Evolutionary conservation across 2,888 invertebrate genomes (phyloP), one percentile per base, ranked within the genome.

Genomic region (Mythimna vitellina): DNA sequence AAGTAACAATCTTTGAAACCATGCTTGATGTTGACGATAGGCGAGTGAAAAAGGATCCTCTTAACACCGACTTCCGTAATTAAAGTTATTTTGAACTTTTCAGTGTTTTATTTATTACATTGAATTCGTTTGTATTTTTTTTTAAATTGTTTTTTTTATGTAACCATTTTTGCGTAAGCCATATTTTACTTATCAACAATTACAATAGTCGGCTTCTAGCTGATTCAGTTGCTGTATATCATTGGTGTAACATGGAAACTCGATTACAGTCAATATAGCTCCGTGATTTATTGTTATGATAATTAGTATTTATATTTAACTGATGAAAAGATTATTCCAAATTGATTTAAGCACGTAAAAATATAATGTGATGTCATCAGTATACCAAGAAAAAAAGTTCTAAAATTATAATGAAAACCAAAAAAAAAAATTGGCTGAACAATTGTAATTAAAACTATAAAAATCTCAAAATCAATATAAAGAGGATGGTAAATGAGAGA

Each of bases 201-300:
- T 4, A 42, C 5, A 51, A 46, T 25, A 4, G n/a, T 42, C 8
- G 29, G 17, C 53, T 69, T 56, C 46, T 54, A 2, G 14, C 49
- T 29, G 12, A 46, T 53, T 46, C 46, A 60, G 3, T 58, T 73
- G 38, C 66, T 22, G 29, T 38, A 66, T 65, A 3, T n/a, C 14
- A 60, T n/a, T 49, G n/a, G 14, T 8, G 53, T n/a, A 38, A 73
- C 66, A 74, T 9, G 58, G 14, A 73, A 66, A 73, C 25, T 60
- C 35, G 17, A 73, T 66, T 73, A 73, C 29, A 60, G 14, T 32
- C 8, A 51, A 51, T 64, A 14, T 8, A 32, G 12, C 1, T 53
- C 14, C 14, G 20, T 54, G 53, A 73, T 71, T 62, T 65, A 65
- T 53, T 54, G 20, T 57, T 49, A 3, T 6, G 64, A 72, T 72